Conservation (phyloP, 1,140 invertebrate genomes). For the Mercenaria mercenaria region DNA sequence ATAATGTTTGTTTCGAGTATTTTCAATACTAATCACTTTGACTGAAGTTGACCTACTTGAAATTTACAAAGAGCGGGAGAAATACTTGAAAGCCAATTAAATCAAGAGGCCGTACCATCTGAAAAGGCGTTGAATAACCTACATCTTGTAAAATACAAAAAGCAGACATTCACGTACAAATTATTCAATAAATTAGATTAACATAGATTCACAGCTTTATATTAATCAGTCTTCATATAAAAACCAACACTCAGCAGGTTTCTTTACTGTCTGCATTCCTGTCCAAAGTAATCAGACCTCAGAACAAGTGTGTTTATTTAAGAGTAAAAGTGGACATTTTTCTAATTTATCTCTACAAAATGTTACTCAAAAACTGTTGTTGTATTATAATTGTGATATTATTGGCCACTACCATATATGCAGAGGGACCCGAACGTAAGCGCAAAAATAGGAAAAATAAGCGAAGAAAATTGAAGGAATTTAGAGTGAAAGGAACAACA, state of each 20-base stretch:
- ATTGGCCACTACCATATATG: not conserved
- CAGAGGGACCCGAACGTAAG: conserved; percentile 2
- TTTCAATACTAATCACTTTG: not conserved
- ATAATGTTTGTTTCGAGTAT: not conserved
- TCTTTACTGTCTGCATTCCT: conserved; percentile 17
- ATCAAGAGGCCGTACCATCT: not conserved
- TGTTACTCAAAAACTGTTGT: not conserved
- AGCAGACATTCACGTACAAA: conserved; percentile 44
- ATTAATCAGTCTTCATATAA: not conserved
- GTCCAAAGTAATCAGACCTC: not conserved
- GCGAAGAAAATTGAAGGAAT: conserved; percentile 31
- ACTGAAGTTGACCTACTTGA: conserved; percentile 19
- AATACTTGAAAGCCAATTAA: not conserved
- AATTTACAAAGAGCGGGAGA: not conserved
- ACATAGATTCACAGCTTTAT: not conserved
- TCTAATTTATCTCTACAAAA: not conserved
- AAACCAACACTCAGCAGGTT: not conserved
- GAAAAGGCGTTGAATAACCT: not conserved
- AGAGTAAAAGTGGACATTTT: not conserved
- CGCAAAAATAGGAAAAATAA: conserved; percentile 35
- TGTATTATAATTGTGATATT: not conserved
- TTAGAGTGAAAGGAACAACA: conserved; percentile 13
- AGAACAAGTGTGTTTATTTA: not conserved
- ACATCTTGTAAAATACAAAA: not conserved
- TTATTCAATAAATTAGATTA: conserved; percentile 65